phyloP scores from a whole-genome alignment of 2,113 vertebrate genomes.

The Oncorhynchus masou region DNA sequence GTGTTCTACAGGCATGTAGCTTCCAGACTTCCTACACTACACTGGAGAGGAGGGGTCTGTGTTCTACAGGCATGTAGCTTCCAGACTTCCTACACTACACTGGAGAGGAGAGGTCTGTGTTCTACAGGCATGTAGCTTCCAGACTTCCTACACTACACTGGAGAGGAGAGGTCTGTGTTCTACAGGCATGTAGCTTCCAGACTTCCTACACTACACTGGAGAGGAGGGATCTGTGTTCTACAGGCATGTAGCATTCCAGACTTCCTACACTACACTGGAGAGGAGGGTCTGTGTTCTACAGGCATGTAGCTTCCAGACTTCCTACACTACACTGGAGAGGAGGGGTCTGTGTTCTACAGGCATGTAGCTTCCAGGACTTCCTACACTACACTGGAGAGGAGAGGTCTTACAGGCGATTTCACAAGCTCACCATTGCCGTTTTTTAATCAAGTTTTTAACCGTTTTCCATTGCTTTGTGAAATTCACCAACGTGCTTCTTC shows the following conservation, averaged over 20 bases:
- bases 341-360: neutral
- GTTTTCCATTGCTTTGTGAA: neutral
- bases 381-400: constrained; percentile 28
- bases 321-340: constrained; percentile 34
- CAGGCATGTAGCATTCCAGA: neutral
- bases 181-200: too few species aligned
- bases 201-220: constrained; percentile 47
- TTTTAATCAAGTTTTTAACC: constrained; percentile 62
- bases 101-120: constrained; percentile 3
- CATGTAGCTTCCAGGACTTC: constrained; percentile 35
- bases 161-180: neutral
- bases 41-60: constrained; percentile 7
- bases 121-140: neutral
- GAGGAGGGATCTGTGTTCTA: neutral
- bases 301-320: constrained; percentile 29
- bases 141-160: constrained; percentile 46
- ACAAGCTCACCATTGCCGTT: neutral
- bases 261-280: constrained; percentile 46
- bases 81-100: constrained; percentile 44
- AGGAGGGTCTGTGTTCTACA: neutral
- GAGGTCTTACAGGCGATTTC: neutral
- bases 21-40: constrained; percentile 44
- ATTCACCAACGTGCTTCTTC: neutral
- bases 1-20: too few species aligned
- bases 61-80: too few species aligned